Base-by-base conservation (phyloP, 2,113 vertebrate genomes). In the Calypte anna region DNA sequence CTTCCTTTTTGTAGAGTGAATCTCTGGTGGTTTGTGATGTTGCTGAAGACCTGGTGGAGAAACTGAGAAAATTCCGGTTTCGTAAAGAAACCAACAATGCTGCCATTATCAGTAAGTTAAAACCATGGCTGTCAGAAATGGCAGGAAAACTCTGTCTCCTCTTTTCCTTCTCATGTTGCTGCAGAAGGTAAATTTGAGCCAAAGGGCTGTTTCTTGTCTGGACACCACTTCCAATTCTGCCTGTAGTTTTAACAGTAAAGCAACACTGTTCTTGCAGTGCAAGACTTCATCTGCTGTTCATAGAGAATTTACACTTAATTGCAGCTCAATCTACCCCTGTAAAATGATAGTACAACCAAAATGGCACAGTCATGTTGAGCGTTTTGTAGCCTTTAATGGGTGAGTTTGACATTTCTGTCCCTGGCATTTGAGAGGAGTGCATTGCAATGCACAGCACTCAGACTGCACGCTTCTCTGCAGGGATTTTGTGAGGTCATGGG, bases 61-160 rank as follows among this genome's bases (percentile, higher is more conserved):
- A 98, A 98, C 97, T 99, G 96, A 98, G 96, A 93, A 98, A 98
- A 95, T 99, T 99, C 88, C 99, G 99, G 85, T 99, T 99, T 97
- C 99, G 99, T 79, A 99, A 99, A 97, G 98, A 99, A 97, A 99
- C 99, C n/a, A 99, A 98, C 92, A 99, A 99, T 75, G 99, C 99
- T 40, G 99, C 99, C 86, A 99, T 99, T 97, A 98, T 99, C 93
- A 99, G 99, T 99, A 97, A 99, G 99, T 96, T 88, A 43, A 95
- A 91, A 87, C 59, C 3, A 9, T 18, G 38, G 22, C 67, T 85
- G 78, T 92, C 31, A 16, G 74, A 77, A 84, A 55, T 59, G 27
- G 12, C 22, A 20, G 87, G 40, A 25, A 86, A 82, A 64, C 62
- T 30, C 23, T 30, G 0, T 36, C 27, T 72, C 27, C n/a, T 58